Percentiles rank a stretch among this genome's conserved stretches.
These are phyloP conservation scores for Leucoraja ocellata DNA, from an alignment of 2,797 vertebrate genomes.

Conservation along the genomic window DNA sequence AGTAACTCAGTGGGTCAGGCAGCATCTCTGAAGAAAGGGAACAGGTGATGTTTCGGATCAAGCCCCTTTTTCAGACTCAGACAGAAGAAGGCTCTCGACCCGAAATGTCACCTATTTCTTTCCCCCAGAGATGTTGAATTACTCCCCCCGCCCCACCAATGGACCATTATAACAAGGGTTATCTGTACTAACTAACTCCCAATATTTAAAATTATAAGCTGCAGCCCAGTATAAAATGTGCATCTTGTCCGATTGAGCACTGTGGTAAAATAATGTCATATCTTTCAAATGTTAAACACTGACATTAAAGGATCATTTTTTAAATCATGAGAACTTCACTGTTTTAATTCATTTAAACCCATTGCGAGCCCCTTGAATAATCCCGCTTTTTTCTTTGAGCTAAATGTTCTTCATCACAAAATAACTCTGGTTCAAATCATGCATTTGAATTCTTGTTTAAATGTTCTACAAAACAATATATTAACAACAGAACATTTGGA, in stretches of 20 bases:
- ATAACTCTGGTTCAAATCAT: slow-evolving; percentile 27
- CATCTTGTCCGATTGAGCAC: not conserved
- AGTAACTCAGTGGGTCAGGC: too few relatives aligned
- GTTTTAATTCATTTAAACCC: not conserved
- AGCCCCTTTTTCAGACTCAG: too few relatives aligned
- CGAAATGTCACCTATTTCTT: too few relatives aligned
- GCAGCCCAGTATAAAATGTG: not conserved
- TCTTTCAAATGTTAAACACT: not conserved
- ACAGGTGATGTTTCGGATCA: too few relatives aligned
- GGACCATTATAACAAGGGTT: too few relatives aligned
- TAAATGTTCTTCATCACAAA: not conserved
- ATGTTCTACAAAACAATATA: not conserved
- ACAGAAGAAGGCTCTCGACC: too few relatives aligned
- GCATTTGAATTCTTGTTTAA: slow-evolving; percentile 36
- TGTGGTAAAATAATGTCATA: not conserved
- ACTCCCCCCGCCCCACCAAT: too few relatives aligned
- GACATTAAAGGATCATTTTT: not conserved
- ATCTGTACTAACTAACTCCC: not conserved
- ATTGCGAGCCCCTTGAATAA: not conserved
- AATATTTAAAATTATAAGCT: not conserved
- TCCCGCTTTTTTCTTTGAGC: not conserved
- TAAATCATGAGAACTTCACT: not conserved
- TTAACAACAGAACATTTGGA: not conserved
- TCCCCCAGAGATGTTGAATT: too few relatives aligned
- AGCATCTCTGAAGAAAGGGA: too few relatives aligned